Evolutionary conservation across 2,113 vertebrate species (phyloP), one percentile per base, ranked within the genome.

Genomic region (Otus sunia): DNA sequence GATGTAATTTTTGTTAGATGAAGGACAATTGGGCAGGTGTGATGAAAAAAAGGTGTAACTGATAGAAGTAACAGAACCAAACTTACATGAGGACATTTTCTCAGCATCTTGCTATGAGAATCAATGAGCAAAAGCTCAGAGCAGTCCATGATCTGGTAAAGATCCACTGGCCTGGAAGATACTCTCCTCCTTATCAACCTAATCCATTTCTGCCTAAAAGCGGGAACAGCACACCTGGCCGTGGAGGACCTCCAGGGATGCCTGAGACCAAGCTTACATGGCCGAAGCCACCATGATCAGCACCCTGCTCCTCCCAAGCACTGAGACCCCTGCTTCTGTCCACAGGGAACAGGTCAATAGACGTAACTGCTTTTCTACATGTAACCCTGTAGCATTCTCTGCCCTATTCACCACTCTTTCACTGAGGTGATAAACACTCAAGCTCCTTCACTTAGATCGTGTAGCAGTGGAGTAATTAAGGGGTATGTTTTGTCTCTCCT

Each of bases 171-270:
- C 11, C 10, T 88, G 34, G 63, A 91, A 85, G 50, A 49, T 67
- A 18, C 19, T 68, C 12, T 81, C 11, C 41, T 80, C 30, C 9
- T 72, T 36, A 56, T 20, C 25, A 71, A 4, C 19, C 21, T 56
- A 53, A 25, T 41, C 25, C 18, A 77, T 9, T 37, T 56, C 30
- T 26, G 15, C 21, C 34, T 5, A 15, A 69, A 64, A 19, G 20
- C 14, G 5, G 5, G 10, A 5, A 32, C 3, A 4, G 25, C 29
- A 60, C 20, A 39, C 9, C 8, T 62, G n/a, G 25, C 16, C 0
- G 0, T 71, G 39, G 21, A 75, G 56, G 21, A 45, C 21, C 17
- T 69, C 27, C 10, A 39, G 37, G 25, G n/a, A 29, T 39, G 15
- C 36, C n/a, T 88, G 22, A 14, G 8, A 88, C 21, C 25, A 76